phyloP scores from a whole-genome alignment of 1,140 invertebrate species.

The Caerostris extrusa region DNA sequence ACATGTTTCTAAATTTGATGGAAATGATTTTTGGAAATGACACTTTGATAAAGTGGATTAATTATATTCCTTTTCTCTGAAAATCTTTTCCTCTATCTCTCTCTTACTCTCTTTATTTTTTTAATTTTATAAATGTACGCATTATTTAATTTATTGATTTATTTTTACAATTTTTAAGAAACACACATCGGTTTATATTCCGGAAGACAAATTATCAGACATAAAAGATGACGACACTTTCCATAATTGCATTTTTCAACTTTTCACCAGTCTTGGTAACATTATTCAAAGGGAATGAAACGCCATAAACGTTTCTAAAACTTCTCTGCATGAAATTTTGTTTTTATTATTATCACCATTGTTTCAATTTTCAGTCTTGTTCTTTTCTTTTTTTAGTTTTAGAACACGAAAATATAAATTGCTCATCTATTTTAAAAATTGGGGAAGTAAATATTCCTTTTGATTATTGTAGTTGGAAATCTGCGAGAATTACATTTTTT shows the following conservation, averaged over 20 bases:
- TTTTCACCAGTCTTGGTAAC: background rate
- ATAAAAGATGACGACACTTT: constrained; percentile 34
- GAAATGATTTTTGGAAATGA: background rate
- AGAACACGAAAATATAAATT: too few relatives aligned
- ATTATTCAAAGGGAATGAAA: constrained; percentile 29
- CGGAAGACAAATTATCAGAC: constrained; percentile 6
- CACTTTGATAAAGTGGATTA: constrained; percentile 3
- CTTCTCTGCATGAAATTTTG: background rate
- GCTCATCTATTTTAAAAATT: too few relatives aligned
- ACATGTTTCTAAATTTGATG: constrained; percentile 8
- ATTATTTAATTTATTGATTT: too few relatives aligned
- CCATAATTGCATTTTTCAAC: constrained; percentile 32
- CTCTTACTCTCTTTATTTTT: background rate
- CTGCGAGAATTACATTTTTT: too few relatives aligned
- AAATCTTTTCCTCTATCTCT: background rate
- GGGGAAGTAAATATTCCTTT: too few relatives aligned
- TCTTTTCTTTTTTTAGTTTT: too few relatives aligned
- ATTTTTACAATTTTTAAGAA: constrained; percentile 13
- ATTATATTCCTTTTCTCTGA: background rate
- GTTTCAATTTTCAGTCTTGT: background rate
- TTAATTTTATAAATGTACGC: background rate
- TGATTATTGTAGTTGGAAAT: too few relatives aligned
- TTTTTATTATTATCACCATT: background rate
- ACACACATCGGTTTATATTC: constrained; percentile 7
- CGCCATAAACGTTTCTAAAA: background rate